Base-by-base conservation (phyloP, 2,888 invertebrate species). In the Pterostichus madidus region DNA sequence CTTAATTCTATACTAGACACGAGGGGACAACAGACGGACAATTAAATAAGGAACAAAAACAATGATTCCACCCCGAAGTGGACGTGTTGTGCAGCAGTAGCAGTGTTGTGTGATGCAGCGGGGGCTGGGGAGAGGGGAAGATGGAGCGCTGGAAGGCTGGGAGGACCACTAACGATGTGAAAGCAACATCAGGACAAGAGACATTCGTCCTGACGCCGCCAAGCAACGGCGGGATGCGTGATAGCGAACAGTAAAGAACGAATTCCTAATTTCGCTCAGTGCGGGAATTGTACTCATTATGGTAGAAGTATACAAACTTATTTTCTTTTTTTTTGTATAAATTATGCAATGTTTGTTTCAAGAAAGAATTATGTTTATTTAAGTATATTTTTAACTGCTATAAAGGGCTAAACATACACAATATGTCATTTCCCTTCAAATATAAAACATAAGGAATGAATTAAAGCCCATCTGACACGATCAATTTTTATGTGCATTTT, bases 31-130 rank as follows among this genome's bases (percentile, higher is more conserved):
- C 81, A 73, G 59, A 73, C 75, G 75, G 73, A 81, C 81, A 81
- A 81, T 81, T 81, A 81, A 81, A 81, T 81, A 81, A 81, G 81
- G 81, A 79, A 81, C 73, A 81, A 75, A 80, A 81, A 81, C 81
- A 75, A 81, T 59, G 32, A 49, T 59, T 80, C 68, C 13, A 32
- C 44, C 35, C 56, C 77, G 24, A 24, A 52, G 53, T 32, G 76
- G n/a, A 31, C 76, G 32, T 76, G 59, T 59, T 59, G 32, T 59
- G 59, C 59, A 59, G 17, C 59, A 11, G 13, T 17, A 17, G 56
- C 13, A 6, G 56, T 17, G 17, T 13, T 46, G 68, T 11, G 17
- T 17, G 17, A 56, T 46, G 68, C 44, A 39, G 56, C 44, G 15
- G 52, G 49, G 52, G 32, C 5, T 15, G 73, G 46, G 31, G 3